Conservation (phyloP, 2,113 vertebrate genomes). For the Sinocyclocheilus grahami region DNA sequence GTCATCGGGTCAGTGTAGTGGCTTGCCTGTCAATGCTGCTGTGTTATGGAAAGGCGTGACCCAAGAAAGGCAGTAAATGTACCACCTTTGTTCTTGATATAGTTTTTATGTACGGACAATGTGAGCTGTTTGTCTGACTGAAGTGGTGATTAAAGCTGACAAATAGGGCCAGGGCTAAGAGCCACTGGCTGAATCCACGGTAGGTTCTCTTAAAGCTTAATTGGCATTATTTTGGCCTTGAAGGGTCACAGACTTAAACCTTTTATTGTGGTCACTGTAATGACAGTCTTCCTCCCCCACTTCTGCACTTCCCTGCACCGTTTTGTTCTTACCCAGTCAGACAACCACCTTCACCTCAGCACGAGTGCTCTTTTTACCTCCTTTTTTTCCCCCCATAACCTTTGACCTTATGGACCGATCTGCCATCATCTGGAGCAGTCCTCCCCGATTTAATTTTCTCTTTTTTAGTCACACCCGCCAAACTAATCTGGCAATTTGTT, state of each 20-base stretch:
- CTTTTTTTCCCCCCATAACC: slow-evolving; percentile 69
- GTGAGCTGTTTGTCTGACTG: slow-evolving; percentile 41
- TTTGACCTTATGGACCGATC: slow-evolving; percentile 63
- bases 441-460: slow-evolving; percentile 49
- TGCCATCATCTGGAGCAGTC: slow-evolving; percentile 63
- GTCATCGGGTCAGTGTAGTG: slow-evolving; percentile 18
- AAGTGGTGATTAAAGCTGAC: slow-evolving; percentile 50
- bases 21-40: not conserved
- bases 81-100: slow-evolving; percentile 44
- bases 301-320: slow-evolving; percentile 24
- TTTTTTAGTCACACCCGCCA: slow-evolving; percentile 36
- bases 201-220: slow-evolving; percentile 50
- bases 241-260: slow-evolving; percentile 47
- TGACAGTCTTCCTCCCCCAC: slow-evolving; percentile 45
- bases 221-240: slow-evolving; percentile 54
- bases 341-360: slow-evolving; percentile 45
- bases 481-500: slow-evolving; percentile 15
- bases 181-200: slow-evolving; percentile 37
- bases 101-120: slow-evolving; percentile 44
- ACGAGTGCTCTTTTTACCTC: slow-evolving; percentile 67
- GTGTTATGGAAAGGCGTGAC: slow-evolving; percentile 28
- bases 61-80: slow-evolving; percentile 49
- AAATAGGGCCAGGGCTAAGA: slow-evolving; percentile 40
- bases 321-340: slow-evolving; percentile 62
- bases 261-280: slow-evolving; percentile 53